Evolutionary conservation across 2,888 invertebrate genomes (phyloP).

Genomic region (Esperia sulphurella): DNA sequence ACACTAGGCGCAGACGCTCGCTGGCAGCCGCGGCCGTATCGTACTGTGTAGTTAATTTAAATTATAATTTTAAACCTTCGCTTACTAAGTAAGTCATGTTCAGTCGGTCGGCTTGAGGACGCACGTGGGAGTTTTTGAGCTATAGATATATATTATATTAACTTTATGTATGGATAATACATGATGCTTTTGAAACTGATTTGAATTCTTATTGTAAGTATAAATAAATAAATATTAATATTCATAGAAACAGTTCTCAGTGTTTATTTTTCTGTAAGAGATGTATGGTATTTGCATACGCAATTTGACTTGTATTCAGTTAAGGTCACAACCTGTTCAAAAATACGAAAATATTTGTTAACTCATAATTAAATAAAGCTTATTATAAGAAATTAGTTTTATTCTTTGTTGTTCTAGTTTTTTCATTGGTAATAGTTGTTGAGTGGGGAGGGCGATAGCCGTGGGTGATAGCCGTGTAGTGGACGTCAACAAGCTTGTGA

Average conservation of each 20-base stretch:
- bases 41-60: slow-evolving; percentile 40
- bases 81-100: slow-evolving; percentile 71
- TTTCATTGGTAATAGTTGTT: too few relatives aligned
- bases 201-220: slow-evolving; percentile 78
- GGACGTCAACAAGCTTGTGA: too few relatives aligned
- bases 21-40: slow-evolving; percentile 13
- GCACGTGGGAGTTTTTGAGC: slow-evolving; percentile 61
- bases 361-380: slow-evolving; percentile 80
- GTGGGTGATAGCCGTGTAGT: too few relatives aligned
- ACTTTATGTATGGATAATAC: slow-evolving; percentile 75
- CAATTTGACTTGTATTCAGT: slow-evolving; percentile 77
- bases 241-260: slow-evolving; percentile 75
- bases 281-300: slow-evolving; percentile 67
- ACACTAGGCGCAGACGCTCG: slow-evolving; percentile 1
- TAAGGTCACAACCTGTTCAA: slow-evolving; percentile 79
- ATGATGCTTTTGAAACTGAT: slow-evolving; percentile 75
- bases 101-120: slow-evolving; percentile 62
- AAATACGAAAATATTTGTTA: slow-evolving; percentile 78
- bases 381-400: slow-evolving; percentile 77
- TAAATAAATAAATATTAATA: slow-evolving; percentile 75
- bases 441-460: too few relatives aligned
- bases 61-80: slow-evolving; percentile 68
- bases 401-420: too few relatives aligned
- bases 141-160: slow-evolving; percentile 72
- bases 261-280: slow-evolving; percentile 74